Conservation (phyloP, 2,797 vertebrate genomes). For the Epinephelus malabaricus region DNA sequence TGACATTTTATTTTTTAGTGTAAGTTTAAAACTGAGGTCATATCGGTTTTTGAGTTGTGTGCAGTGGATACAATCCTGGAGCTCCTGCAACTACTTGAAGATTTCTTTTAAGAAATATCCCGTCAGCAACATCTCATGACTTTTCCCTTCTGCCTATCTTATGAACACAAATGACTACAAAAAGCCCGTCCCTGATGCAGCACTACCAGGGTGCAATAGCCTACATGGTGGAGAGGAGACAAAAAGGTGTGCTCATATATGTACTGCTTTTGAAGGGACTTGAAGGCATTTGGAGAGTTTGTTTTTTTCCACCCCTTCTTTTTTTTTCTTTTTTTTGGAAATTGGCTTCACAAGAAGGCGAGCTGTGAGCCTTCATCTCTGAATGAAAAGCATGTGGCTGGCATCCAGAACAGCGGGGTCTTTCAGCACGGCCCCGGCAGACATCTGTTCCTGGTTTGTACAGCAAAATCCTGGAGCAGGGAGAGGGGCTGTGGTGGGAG, state of each 20-base stretch:
- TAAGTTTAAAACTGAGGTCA: constrained; percentile 36
- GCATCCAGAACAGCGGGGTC: constrained; percentile 91
- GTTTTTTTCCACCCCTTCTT: constrained; percentile 72
- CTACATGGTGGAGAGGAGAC: constrained; percentile 48
- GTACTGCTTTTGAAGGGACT: constrained; percentile 81
- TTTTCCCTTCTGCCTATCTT: constrained; percentile 30
- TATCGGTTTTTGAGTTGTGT: constrained; percentile 20
- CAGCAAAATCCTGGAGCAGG: constrained; percentile 85
- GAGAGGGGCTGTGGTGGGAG: constrained; percentile 77
- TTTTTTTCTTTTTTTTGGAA: constrained; percentile 65
- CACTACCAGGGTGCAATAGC: constrained; percentile 28
- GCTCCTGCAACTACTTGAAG: background rate
- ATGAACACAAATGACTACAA: constrained; percentile 12
- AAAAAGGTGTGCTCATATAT: constrained; percentile 78
- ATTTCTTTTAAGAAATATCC: constrained; percentile 39
- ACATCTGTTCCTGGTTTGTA: constrained; percentile 91
- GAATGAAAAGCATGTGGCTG: constrained; percentile 91
- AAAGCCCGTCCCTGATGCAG: constrained; percentile 28
- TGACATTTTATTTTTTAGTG: constrained; percentile 54
- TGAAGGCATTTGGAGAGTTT: constrained; percentile 84
- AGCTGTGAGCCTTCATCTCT: constrained; percentile 90
- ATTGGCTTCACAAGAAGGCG: constrained; percentile 88
- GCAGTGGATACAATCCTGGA: background rate
- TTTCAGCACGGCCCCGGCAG: constrained; percentile 87
- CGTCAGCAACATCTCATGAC: constrained; percentile 38